These are phyloP conservation scores for Piscicola geometra DNA, from an alignment of 2,888 invertebrate species.

Conservation along the genomic window DNA sequence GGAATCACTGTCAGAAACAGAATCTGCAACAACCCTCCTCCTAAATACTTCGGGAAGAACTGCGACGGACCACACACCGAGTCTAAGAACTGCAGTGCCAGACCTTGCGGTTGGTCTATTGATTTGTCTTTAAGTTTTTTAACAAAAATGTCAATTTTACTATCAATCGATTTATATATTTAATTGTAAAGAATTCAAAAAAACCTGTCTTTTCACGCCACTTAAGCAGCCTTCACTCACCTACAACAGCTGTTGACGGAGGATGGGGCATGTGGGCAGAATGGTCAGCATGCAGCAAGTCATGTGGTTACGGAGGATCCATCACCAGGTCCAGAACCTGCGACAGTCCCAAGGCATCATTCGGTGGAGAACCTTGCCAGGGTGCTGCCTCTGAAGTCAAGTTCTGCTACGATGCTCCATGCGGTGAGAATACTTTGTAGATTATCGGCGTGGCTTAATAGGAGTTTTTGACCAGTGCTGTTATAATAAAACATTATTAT, in stretches of 20 bases:
- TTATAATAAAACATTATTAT: too few species aligned
- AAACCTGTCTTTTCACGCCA: neutral
- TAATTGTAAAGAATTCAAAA: neutral
- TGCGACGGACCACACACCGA: slow-evolving; percentile 33
- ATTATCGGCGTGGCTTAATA: too few species aligned
- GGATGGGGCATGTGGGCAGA: slow-evolving; percentile 41
- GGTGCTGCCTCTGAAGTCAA: slow-evolving; percentile 46
- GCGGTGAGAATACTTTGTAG: slow-evolving; percentile 20
- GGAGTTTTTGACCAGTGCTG: too few species aligned
- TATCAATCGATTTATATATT: neutral
- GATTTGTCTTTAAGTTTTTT: neutral
- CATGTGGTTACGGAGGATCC: slow-evolving; percentile 38
- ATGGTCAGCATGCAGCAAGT: slow-evolving; percentile 39
- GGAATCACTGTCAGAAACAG: slow-evolving; percentile 33
- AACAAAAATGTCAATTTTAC: neutral
- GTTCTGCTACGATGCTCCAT: slow-evolving; percentile 21
- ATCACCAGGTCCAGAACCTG: slow-evolving; percentile 37
- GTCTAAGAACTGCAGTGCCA: slow-evolving; percentile 33
- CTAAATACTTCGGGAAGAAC: slow-evolving; percentile 37
- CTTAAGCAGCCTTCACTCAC: neutral
- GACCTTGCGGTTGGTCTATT: slow-evolving; percentile 32
- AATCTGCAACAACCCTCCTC: slow-evolving; percentile 36
- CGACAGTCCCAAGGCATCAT: slow-evolving; percentile 43
- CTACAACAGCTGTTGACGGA: slow-evolving; percentile 42
- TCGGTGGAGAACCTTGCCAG: slow-evolving; percentile 51